Evolutionary conservation across 2,888 invertebrate genomes (phyloP), one percentile per base, ranked within the genome.

Genomic region (Tholera decimalis): DNA sequence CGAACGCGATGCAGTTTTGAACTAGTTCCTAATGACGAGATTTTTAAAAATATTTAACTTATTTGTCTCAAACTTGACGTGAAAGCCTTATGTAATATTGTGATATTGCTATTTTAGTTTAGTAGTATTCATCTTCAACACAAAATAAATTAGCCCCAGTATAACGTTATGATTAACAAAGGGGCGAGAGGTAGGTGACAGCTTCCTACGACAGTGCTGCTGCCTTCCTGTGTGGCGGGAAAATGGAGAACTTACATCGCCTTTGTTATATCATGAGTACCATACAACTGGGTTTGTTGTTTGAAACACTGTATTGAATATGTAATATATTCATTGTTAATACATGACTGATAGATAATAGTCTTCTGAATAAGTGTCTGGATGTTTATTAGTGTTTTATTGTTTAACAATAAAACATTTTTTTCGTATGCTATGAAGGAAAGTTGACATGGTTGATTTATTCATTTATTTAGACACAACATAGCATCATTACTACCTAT

Each of bases 161-260:
- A 28, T 15, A 28, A n/a, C 28, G 47, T 35, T 53, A 64, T 20
- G 26, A 53, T 59, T 53, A 9, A 76, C 73, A 76, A 68, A 53
- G 68, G 58, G 44, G 22, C 33, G 41, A n/a, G 46, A 41, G 55
- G 58, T 46, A 44, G 35, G 18, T 22, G 78, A 47, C 67, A 72
- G 70, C 41, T 79, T 74, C 77, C 77, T 65, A 68, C 55, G 60
- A 73, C 58, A 39, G 77, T 69, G 73, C 58, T 64, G 64, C 77
- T 59, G 30, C 49, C 20, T 64, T 59, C 73, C 63, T 58, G 55
- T 8, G n/a, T 30, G 8, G 57, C 63, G 73, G 60, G 63, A 56
- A 69, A 76, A 63, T 35, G 33, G 53, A 18, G 64, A 64, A 53
- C 58, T 43, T 30, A 39, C 61, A 47, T 15, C 30, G 37, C 44